phyloP scores from a whole-genome alignment of 2,113 vertebrate species.

The Labeo rohita region DNA sequence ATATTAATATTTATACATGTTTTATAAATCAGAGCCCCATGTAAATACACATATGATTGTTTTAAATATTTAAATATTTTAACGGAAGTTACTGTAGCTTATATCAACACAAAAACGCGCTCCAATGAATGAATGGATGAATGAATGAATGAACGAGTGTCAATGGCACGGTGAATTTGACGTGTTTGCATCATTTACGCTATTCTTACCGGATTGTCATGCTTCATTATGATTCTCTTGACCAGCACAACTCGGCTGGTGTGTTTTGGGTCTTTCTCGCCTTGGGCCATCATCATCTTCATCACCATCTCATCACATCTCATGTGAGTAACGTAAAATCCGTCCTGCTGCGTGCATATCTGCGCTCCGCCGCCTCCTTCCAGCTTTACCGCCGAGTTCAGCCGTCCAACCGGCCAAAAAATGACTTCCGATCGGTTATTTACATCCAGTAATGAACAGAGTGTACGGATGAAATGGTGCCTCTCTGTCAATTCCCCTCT shows the following conservation, averaged over 20 bases:
- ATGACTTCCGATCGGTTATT: not conserved
- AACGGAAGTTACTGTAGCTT: not conserved
- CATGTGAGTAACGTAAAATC: conserved; percentile 72
- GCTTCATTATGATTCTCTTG: conserved; percentile 79
- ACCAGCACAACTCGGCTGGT: conserved; percentile 76
- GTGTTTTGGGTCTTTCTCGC: conserved; percentile 59
- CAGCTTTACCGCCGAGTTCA: conserved; percentile 64
- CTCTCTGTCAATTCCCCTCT: not conserved
- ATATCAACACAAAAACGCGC: not conserved
- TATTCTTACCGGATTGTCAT: conserved; percentile 73
- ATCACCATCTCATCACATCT: conserved; percentile 69
- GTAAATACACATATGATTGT: not conserved
- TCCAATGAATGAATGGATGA: not conserved
- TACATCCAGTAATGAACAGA: not conserved
- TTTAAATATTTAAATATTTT: not conserved
- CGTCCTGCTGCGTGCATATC: conserved; percentile 74
- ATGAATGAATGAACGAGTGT: not conserved
- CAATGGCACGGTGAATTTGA: not conserved
- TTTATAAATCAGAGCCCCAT: not conserved
- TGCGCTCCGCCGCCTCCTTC: conserved; percentile 73
- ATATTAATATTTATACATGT: not conserved
- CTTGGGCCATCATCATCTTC: conserved; percentile 55
- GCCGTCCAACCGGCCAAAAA: conserved; percentile 48
- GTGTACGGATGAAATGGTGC: not conserved
- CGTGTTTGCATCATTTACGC: not conserved